Percentiles rank a stretch among this genome's conserved stretches.
These are phyloP conservation scores for Drosophila fulvimacula DNA, from an alignment of 2,888 invertebrate genomes.

Conservation along the genomic window DNA sequence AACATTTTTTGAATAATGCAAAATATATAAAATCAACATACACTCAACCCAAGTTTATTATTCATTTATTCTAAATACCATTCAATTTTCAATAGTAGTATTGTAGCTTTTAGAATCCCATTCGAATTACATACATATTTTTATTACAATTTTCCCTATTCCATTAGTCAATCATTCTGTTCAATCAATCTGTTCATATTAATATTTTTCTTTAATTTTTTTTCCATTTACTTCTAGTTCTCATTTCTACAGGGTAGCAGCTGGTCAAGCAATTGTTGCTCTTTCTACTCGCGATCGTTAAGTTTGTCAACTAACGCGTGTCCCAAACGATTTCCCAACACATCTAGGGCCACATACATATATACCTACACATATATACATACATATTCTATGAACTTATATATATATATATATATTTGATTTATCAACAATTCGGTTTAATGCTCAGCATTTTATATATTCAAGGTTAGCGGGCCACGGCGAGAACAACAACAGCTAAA, in stretches of 20 bases:
- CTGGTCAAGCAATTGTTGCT: constrained; percentile 16
- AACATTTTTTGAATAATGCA: neutral
- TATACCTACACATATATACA: neutral
- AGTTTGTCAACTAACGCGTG: constrained; percentile 60
- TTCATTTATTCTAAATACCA: too few species aligned
- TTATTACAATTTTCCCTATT: neutral
- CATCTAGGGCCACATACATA: neutral
- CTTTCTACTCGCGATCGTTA: constrained; percentile 21
- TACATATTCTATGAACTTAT: neutral
- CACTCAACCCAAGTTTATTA: too few species aligned
- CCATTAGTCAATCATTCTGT: neutral
- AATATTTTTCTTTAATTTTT: neutral
- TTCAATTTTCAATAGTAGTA: too few species aligned
- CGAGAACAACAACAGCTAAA: constrained; percentile 25
- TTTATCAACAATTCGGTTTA: constrained; percentile 50
- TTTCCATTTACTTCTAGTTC: neutral
- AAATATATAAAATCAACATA: neutral
- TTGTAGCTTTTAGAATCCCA: too few species aligned
- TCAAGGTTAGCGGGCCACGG: constrained; percentile 69
- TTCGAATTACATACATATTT: too few species aligned
- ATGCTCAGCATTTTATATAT: constrained; percentile 34
- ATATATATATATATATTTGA: constrained; percentile 18
- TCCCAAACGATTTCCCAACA: constrained; percentile 24
- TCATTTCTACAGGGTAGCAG: constrained; percentile 3
- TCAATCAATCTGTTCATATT: neutral